Conservation (phyloP, 2,797 vertebrate species). For the Lacerta agilis region DNA sequence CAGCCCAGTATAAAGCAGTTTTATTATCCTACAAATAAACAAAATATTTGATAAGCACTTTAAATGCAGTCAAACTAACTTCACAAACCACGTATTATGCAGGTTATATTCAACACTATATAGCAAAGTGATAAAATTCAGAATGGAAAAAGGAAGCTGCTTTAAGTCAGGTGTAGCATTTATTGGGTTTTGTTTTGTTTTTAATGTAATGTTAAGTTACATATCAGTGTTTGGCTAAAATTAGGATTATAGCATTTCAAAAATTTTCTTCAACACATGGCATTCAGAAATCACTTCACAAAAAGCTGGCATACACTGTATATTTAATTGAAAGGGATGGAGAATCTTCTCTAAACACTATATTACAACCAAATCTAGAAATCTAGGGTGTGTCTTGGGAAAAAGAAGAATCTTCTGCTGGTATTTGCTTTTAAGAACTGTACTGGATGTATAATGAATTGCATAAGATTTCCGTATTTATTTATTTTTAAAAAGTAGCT, state of each 20-base stretch:
- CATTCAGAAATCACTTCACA: background rate
- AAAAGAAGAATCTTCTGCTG: too few species aligned
- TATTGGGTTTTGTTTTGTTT: background rate
- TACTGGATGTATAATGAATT: too few species aligned
- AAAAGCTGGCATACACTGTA: background rate
- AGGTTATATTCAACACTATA: background rate
- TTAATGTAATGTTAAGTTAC: rapidly evolving
- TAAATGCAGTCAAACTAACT: constrained; percentile 1
- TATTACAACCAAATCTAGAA: background rate
- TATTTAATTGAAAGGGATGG: background rate
- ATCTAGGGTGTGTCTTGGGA: background rate
- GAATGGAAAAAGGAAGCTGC: background rate
- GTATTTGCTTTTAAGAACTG: too few species aligned
- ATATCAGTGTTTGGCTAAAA: background rate
- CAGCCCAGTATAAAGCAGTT: constrained; percentile 96
- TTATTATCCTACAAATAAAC: constrained; percentile 87
- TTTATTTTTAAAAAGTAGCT: background rate
- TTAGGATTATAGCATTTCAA: background rate
- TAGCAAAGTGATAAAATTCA: background rate
- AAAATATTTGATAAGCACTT: constrained; percentile 3
- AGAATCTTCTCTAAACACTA: background rate
- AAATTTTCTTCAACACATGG: too few species aligned
- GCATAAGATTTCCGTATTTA: too few species aligned
- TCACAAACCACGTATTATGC: background rate
- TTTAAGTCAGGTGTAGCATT: background rate